These are phyloP conservation scores for Monopterus albus DNA, from an alignment of 2,113 vertebrate species.

Conservation along the genomic window DNA sequence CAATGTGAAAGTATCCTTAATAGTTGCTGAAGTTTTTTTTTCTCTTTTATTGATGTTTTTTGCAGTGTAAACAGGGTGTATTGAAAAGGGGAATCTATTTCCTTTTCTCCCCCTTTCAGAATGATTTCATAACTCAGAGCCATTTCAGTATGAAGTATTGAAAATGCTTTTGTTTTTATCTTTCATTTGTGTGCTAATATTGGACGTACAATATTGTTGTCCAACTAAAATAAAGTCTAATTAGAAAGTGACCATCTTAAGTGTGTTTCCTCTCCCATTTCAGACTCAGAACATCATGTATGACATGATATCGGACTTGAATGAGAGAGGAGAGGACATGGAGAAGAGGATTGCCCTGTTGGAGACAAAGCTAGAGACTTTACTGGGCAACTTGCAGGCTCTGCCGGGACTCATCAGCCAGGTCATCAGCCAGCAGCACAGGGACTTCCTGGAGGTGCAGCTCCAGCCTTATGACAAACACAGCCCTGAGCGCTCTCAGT, in stretches of 20 bases:
- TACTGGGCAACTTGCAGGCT: conserved; percentile 95
- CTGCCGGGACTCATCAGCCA: conserved; percentile 96
- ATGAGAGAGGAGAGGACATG: conserved; percentile 97
- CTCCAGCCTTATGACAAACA: conserved; percentile 93
- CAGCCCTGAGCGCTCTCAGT: conserved; percentile 91
- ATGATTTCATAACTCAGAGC: background rate
- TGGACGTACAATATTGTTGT: background rate
- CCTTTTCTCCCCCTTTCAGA: conserved; percentile 21
- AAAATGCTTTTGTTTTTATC: conserved; percentile 8
- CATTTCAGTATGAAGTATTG: background rate
- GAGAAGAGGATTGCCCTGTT: conserved; percentile 97
- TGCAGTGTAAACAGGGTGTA: background rate
- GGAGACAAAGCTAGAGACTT: conserved; percentile 96
- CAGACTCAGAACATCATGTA: conserved; percentile 99
- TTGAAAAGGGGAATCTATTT: background rate
- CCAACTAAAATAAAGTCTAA: background rate
- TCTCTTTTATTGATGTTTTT: background rate
- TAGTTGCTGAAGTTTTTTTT: no score
- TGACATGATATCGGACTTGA: conserved; percentile 98
- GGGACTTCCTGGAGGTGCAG: conserved; percentile 94
- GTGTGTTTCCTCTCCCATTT: conserved; percentile 65
- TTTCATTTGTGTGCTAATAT: background rate
- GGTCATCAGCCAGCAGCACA: conserved; percentile 95
- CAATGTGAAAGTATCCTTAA: no score
- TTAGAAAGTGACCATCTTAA: conserved; percentile 27